These are phyloP conservation scores for Papilio gigon DNA, from an alignment of 2,888 invertebrate genomes.

Conservation along the genomic window DNA sequence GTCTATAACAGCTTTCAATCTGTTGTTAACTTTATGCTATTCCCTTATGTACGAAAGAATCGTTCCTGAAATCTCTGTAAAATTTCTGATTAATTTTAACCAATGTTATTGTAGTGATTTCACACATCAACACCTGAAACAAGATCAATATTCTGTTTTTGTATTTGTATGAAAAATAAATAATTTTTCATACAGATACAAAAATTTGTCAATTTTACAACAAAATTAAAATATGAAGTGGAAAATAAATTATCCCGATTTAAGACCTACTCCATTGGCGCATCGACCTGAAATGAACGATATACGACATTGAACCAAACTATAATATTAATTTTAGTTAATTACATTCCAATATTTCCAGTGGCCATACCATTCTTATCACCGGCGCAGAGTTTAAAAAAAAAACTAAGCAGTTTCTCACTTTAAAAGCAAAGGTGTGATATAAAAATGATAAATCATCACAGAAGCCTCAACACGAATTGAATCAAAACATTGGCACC, in stretches of 20 bases:
- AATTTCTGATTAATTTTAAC: neutral
- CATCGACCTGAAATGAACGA: too few species aligned
- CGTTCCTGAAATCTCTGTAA: neutral
- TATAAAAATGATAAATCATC: too few species aligned
- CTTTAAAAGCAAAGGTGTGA: neutral
- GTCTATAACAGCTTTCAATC: neutral
- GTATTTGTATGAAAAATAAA: neutral
- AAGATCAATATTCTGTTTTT: neutral
- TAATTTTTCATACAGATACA: neutral
- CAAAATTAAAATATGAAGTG: too few species aligned
- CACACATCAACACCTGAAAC: neutral
- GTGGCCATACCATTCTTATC: neutral
- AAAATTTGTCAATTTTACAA: too few species aligned
- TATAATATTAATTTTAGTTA: neutral
- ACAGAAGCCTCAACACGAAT: neutral
- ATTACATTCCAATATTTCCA: neutral
- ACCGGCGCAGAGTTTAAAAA: neutral
- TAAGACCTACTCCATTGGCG: too few species aligned
- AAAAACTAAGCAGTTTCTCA: neutral
- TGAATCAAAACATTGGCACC: neutral
- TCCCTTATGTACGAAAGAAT: neutral
- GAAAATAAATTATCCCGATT: too few species aligned
- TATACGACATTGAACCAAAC: too few species aligned
- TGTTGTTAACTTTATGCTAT: neutral
- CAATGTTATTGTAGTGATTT: neutral